These are phyloP conservation scores for Azemiops feae DNA, from an alignment of 2,113 vertebrate genomes.

Conservation along the genomic window DNA sequence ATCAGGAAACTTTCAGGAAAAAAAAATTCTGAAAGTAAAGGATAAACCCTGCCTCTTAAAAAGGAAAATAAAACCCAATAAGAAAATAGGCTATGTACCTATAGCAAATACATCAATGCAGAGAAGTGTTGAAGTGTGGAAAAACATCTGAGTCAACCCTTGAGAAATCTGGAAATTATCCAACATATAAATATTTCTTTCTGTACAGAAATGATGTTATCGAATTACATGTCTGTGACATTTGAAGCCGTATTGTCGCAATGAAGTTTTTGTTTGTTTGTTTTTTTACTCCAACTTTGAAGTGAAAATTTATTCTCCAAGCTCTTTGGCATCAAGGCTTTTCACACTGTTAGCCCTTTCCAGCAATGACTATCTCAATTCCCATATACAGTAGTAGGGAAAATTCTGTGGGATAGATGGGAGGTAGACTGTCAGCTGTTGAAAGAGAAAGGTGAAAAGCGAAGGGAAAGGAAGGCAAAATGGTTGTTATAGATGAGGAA, in stretches of 20 bases:
- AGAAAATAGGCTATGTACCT: neutral
- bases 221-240: neutral
- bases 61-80: neutral
- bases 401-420: neutral
- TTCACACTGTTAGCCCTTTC: neutral
- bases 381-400: neutral
- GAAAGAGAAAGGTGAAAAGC: neutral
- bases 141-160: neutral
- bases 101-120: neutral
- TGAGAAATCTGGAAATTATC: neutral
- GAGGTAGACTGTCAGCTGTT: neutral
- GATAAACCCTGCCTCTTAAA: neutral
- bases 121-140: neutral
- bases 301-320: neutral
- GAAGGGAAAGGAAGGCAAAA: neutral
- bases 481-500: neutral
- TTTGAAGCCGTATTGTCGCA: neutral
- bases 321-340: neutral
- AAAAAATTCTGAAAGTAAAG: neutral
- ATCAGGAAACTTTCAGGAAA: neutral
- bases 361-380: neutral
- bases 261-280: neutral
- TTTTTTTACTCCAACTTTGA: neutral
- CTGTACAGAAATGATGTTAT: neutral
- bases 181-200: neutral